Base-by-base conservation (phyloP, 2,113 vertebrate genomes). In the Zosterops lateralis region DNA sequence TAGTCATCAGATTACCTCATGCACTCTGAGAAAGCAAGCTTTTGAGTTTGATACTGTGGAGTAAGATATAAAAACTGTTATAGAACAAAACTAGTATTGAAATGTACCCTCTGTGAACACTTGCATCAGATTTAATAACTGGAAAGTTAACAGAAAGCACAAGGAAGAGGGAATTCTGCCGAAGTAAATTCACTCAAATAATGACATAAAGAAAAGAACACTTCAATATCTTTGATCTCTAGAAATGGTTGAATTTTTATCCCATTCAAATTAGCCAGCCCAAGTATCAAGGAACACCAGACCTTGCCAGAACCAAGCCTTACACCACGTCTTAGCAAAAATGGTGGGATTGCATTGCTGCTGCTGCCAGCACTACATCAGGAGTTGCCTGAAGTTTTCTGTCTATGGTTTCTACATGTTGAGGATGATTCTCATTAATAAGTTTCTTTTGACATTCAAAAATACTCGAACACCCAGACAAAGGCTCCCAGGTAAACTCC, bases 241-340 rank as follows among this genome's bases (percentile, higher is more conserved):
- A 68, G 62, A 54, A 75, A 73, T 5, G 21, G 44, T 3, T 93
- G 72, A 51, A 64, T 56, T 62, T 74, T 78, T 58, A 54, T 62
- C 34, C 29, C 14, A 42, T 79, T 72, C 25, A 45, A 53, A 72
- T 75, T 38, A 84, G 17, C 22, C 45, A 73, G 8, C 5, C 28
- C 53, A 82, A 61, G 9, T 17, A 48, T 1, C 0, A 0, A 79
- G 53, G 40, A 60, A 17, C 31, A 56, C 4, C 45, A 51, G 56
- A 73, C 29, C 32, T 50, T 50, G 12, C 22, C 60, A 78, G 44
- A 42, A 47, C 32, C 34, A 56, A 84, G 38, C 16, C 84, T 77
- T 26, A 17, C 0, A 3, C 5, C 0, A 0, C 26, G 31, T 44
- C 29, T 64, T 67, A 31, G 28, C 47, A 67, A 91, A 78, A 67